A percentile compares a stretch with the other conserved stretches of the same genome.
These are phyloP conservation scores for Mactra quadrangularis DNA, from an alignment of 1,140 invertebrate genomes.

Conservation along the genomic window DNA sequence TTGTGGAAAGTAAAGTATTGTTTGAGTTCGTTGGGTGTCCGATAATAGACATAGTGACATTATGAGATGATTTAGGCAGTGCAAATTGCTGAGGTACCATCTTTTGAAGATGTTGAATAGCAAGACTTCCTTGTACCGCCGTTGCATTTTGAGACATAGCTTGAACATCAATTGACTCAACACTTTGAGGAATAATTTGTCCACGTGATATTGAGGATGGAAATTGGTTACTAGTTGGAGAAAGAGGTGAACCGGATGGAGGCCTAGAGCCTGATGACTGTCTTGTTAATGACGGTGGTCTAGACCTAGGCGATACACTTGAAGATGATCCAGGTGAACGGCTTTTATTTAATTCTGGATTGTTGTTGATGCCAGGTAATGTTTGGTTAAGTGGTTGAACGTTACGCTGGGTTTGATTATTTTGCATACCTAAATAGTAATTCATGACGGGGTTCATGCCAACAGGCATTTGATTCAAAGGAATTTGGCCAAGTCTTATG, in stretches of 20 bases:
- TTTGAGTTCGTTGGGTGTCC: background rate
- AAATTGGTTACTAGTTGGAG: slow-evolving; percentile 1
- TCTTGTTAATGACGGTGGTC: slow-evolving; percentile 30
- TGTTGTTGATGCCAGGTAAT: background rate
- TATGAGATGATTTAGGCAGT: background rate
- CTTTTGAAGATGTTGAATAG: slow-evolving; percentile 42
- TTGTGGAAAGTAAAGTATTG: background rate
- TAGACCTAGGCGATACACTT: slow-evolving; percentile 34
- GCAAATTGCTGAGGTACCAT: slow-evolving; percentile 37
- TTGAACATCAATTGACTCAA: background rate
- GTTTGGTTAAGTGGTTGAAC: background rate
- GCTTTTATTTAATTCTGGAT: slow-evolving; percentile 1
- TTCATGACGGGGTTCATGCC: slow-evolving; percentile 41
- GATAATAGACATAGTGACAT: background rate
- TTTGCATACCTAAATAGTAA: slow-evolving; percentile 28
- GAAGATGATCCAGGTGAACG: slow-evolving; percentile 14
- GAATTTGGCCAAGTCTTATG: slow-evolving; percentile 11
- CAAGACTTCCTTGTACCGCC: slow-evolving; percentile 4
- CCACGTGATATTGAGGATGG: too few relatives aligned
- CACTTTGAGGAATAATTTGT: background rate
- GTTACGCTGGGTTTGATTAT: background rate
- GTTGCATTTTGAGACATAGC: background rate
- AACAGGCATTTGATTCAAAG: slow-evolving; percentile 1
- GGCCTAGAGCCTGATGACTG: slow-evolving; percentile 38
- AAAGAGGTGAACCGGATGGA: slow-evolving; percentile 40